Conservation (phyloP, 2,797 vertebrate genomes). For the Natrix natrix region DNA sequence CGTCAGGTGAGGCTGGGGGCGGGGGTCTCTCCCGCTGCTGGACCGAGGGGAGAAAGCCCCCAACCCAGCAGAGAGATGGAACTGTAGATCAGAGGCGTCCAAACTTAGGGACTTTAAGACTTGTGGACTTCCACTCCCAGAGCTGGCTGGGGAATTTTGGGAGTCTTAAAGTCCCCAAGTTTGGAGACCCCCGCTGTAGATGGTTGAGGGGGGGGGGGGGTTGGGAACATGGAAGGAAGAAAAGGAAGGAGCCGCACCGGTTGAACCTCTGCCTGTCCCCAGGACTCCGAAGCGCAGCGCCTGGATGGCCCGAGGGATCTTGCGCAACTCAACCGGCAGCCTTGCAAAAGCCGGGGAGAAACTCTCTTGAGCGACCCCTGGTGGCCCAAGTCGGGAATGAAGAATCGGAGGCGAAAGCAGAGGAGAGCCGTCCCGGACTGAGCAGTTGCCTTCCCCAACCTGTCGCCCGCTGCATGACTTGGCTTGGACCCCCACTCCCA, state of each 20-base stretch:
- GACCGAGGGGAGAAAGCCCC: neutral
- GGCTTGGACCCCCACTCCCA: neutral
- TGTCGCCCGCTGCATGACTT: neutral
- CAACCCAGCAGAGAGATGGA: neutral
- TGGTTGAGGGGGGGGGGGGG: accelerated
- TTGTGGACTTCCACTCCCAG: too few relatives aligned
- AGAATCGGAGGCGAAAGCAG: neutral
- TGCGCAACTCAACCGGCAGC: neutral
- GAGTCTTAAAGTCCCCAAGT: too few relatives aligned
- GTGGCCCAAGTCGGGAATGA: neutral
- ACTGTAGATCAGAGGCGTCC: too few relatives aligned
- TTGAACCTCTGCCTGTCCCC: neutral
- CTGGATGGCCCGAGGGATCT: too few relatives aligned
- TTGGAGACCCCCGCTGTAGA: too few relatives aligned
- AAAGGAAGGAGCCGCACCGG: neutral
- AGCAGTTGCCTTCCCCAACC: neutral
- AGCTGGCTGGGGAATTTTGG: too few relatives aligned
- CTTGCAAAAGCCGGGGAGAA: too few relatives aligned
- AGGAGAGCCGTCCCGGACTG: neutral
- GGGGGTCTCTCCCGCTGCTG: neutral
- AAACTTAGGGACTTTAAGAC: too few relatives aligned
- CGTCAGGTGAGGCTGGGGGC: neutral
- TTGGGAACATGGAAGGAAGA: neutral
- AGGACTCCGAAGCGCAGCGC: neutral
- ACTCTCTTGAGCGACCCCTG: neutral